Conservation (phyloP, 2,797 vertebrate genomes). For the Halcyon leucocephala region DNA sequence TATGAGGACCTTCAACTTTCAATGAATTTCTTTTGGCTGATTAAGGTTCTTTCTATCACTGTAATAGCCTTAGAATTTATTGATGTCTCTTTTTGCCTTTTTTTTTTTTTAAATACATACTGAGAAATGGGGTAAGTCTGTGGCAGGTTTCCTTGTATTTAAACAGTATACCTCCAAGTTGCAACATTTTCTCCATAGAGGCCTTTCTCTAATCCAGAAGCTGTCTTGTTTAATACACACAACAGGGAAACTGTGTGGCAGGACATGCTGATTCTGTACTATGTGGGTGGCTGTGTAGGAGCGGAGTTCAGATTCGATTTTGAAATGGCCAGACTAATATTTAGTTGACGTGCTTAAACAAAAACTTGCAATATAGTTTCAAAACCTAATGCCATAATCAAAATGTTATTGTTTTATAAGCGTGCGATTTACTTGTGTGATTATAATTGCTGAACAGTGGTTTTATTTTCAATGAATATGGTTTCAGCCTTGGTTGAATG, state of each 20-base stretch:
- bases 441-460: not conserved
- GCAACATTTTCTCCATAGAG: not conserved
- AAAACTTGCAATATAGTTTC: not conserved
- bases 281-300: not conserved
- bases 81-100: not conserved
- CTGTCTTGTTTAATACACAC: fast-evolving
- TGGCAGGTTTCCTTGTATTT: not conserved
- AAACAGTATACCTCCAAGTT: not conserved
- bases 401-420: not conserved
- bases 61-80: not conserved
- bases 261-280: not conserved
- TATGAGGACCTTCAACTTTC: not conserved
- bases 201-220: not conserved
- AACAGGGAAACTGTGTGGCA: not conserved
- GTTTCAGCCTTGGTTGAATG: not conserved
- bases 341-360: not conserved
- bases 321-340: not conserved
- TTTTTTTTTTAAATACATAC: not conserved
- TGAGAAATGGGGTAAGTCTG: not conserved
- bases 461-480: not conserved
- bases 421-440: not conserved
- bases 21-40: not conserved
- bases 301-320: not conserved
- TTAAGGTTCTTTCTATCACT: not conserved
- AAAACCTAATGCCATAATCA: not conserved